Conservation (phyloP, 1,140 invertebrate genomes). For the Cyphomyrmex costatus region DNA sequence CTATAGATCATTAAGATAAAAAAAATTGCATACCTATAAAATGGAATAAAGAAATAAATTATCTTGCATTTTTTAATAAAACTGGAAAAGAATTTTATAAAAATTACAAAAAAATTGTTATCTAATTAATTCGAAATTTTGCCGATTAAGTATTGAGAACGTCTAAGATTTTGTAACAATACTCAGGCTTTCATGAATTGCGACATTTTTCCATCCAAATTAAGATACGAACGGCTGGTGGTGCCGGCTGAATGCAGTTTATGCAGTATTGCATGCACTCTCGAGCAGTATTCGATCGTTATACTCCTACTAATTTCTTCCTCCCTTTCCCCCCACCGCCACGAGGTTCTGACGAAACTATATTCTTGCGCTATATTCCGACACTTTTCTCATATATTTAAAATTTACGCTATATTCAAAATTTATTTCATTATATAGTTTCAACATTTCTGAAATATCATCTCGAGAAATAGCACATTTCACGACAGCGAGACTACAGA, state of each 20-base stretch:
- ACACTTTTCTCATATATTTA: neutral
- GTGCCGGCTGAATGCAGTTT: conserved; percentile 40
- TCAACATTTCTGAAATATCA: neutral
- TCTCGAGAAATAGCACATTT: neutral
- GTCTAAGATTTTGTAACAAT: neutral
- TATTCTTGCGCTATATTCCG: neutral
- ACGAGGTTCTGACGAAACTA: neutral
- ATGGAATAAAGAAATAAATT: neutral
- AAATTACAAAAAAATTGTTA: neutral
- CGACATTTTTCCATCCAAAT: neutral
- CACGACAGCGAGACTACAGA: neutral
- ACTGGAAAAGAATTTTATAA: neutral
- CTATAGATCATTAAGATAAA: neutral
- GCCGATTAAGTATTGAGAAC: neutral
- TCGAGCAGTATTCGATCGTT: conserved; percentile 43
- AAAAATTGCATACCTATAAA: neutral
- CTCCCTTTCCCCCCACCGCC: neutral
- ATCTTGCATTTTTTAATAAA: neutral
- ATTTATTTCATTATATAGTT: too few relatives aligned
- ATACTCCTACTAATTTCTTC: conserved; percentile 16
- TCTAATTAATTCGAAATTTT: conserved; percentile 1
- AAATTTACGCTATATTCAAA: too few relatives aligned
- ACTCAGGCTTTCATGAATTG: neutral
- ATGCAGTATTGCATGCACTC: conserved; percentile 37
- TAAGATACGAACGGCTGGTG: neutral